Base-by-base conservation (phyloP, 2,113 vertebrate species). In the Suncus etruscus region DNA sequence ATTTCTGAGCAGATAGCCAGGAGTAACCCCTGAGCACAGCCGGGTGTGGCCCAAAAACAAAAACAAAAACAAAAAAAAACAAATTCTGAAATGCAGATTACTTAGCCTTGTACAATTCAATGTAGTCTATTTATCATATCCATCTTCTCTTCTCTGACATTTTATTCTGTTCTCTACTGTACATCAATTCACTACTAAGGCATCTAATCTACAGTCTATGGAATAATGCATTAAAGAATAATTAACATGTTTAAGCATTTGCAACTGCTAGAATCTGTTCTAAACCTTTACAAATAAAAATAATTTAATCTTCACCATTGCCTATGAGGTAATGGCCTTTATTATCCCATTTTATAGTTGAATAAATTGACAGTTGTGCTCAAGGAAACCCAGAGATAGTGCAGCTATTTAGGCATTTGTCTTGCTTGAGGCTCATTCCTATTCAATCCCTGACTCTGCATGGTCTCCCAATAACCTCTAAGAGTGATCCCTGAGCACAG, bases 191-290 rank as follows among this genome's bases (percentile, higher is more conserved):
- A 65, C 65, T 47, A 54, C 15, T 54, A 70, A 32, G 63, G 50
- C 31, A 68, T 86, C 8, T 39, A 89, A 77, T 11, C 54, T 92
- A 45, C 63, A 88, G 66, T 79, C 93, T 90, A 93, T 86, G 82
- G 89, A 95, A 83, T 31, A 87, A 74, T 74, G 29, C 24, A 85
- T 74, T 48, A 91, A n/a, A 61, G 81, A 74, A 18, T 50, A 61
- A 22, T 63, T 89, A 77, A 86, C n/a, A 73, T 75, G 85, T 78
- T 86, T 61, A 12, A 75, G 61, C 75, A 2, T 80, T 66, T 68
- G 61, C 75, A 2, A 76, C 58, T 68, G 31, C 75, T 94, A 83
- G 48, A 61, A 32, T 90, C 45, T 90, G 10, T 85, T 91, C 50
- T 87, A 91, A 94, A 31, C 20, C 39, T 75, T 87, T 58, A 83